Evolutionary conservation across 2,888 invertebrate species (phyloP).

Genomic region (Sepioteuthis lessoniana): DNA sequence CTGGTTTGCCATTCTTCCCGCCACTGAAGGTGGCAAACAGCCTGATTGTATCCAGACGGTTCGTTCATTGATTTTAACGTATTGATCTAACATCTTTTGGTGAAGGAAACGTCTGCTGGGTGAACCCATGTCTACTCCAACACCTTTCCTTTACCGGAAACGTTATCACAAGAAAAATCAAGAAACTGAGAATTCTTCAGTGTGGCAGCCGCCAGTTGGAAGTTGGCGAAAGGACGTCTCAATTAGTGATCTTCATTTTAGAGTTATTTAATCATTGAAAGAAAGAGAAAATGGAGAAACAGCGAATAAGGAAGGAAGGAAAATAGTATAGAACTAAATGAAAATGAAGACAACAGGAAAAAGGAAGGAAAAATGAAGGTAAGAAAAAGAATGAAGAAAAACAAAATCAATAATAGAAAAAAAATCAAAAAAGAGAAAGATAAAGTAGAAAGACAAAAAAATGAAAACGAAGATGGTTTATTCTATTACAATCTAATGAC

Average conservation of each 20-base stretch:
- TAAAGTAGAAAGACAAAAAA: not conserved
- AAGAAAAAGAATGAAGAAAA: not conserved
- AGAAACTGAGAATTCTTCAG: conserved; percentile 9
- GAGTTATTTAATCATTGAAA: conserved; percentile 23
- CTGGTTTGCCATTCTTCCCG: not conserved
- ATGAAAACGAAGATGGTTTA: not conserved
- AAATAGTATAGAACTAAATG: not conserved
- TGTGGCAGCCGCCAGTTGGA: conserved; percentile 33
- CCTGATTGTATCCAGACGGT: conserved; percentile 23
- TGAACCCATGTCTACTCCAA: conserved; percentile 9
- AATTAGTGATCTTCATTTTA: conserved; percentile 9
- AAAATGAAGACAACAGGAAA: not conserved
- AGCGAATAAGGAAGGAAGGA: too few species aligned
- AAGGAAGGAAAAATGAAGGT: not conserved
- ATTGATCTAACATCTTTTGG: conserved; percentile 23
- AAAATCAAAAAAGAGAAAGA: not conserved
- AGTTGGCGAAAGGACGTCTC: conserved; percentile 33
- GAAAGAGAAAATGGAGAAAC: not conserved
- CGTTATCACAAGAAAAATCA: conserved; percentile 33
- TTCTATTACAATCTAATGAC: not conserved
- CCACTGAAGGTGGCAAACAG: conserved; percentile 1
- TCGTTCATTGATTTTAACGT: conserved; percentile 1
- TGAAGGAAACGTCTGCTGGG: conserved; percentile 14
- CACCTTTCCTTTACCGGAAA: not conserved
- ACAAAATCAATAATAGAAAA: not conserved